Percentiles rank a stretch among this genome's conserved stretches.
These are phyloP conservation scores for Tricholauxania praeusta DNA, from an alignment of 2,888 invertebrate genomes.

Conservation along the genomic window DNA sequence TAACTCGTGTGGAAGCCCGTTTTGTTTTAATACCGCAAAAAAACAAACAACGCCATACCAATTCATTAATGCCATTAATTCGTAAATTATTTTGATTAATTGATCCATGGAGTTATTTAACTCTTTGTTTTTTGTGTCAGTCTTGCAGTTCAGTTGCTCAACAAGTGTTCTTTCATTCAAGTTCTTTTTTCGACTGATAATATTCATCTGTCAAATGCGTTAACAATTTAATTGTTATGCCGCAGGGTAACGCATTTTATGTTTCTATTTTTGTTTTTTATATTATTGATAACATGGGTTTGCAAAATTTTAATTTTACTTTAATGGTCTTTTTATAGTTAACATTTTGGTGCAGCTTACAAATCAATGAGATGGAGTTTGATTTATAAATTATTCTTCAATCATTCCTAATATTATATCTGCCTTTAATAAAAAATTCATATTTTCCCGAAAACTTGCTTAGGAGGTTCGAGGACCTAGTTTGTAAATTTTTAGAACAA, in stretches of 20 bases:
- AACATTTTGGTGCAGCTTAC: too few relatives aligned
- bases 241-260: too few relatives aligned
- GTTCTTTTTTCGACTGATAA: not conserved
- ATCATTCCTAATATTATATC: too few relatives aligned
- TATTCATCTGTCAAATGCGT: not conserved
- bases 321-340: too few relatives aligned
- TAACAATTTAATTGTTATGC: not conserved
- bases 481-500: too few relatives aligned
- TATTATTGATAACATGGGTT: not conserved
- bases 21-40: not conserved
- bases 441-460: too few relatives aligned
- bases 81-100: not conserved
- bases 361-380: too few relatives aligned
- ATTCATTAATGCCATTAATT: not conserved
- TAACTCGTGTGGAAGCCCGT: not conserved
- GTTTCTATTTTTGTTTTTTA: not conserved
- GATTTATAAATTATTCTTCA: too few relatives aligned
- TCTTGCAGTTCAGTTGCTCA: conserved; percentile 10
- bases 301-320: not conserved
- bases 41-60: not conserved
- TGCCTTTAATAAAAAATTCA: too few relatives aligned
- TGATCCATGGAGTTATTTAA: not conserved
- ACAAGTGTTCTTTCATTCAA: conserved; percentile 1
- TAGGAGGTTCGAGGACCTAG: too few relatives aligned
- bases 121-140: not conserved